Evolutionary conservation across 2,113 vertebrate species (phyloP), one percentile per base, ranked within the genome.

Genomic region (Atherinomorus stipes): DNA sequence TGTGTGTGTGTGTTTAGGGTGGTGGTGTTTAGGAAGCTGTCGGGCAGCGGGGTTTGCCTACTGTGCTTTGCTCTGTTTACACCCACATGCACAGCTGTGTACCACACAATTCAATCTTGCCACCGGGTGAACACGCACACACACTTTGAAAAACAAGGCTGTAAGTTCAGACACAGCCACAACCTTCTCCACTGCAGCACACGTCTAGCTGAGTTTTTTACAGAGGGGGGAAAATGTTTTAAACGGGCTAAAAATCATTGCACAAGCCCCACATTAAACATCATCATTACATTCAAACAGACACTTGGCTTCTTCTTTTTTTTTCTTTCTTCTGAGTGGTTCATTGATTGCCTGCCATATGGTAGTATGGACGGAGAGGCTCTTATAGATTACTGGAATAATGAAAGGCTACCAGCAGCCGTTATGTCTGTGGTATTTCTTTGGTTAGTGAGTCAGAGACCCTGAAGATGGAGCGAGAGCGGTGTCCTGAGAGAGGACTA

Each of bases 81-180:
- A 89, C 87, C 83, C 86, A 90, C 87, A 82, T 81, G 22, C 77
- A 88, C 93, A 90, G 86, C 88, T 93, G 81, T 86, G 85, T 67
- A 89, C 86, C 85, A 83, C 85, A 74, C 85, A 88, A 64, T 84
- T 52, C 74, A 81, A 51, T 81, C 47, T 80, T 71, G 79, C 87
- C 78, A 84, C 80, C 71, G 86, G 88, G 90, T 87, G 66, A 60
- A 83, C 61, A 73, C 21, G 31, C n/a, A 42, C 52, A 59, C 65
- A 62, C 42, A 64, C 50, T 44, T 31, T 53, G 0, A 56, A 11
- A 79, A 51, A 64, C 40, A 56, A 58, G 66, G 53, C 50, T 47
- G 76, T 12, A 38, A 64, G 63, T 77, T 65, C 64, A 50, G 52
- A 25, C 21, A 47, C 56, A 64, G 28, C 28, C 16, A 45, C 53